A percentile compares a stretch with the other conserved stretches of the same genome.
These are phyloP conservation scores for Macquaria australasica DNA, from an alignment of 2,113 vertebrate species.

Conservation along the genomic window DNA sequence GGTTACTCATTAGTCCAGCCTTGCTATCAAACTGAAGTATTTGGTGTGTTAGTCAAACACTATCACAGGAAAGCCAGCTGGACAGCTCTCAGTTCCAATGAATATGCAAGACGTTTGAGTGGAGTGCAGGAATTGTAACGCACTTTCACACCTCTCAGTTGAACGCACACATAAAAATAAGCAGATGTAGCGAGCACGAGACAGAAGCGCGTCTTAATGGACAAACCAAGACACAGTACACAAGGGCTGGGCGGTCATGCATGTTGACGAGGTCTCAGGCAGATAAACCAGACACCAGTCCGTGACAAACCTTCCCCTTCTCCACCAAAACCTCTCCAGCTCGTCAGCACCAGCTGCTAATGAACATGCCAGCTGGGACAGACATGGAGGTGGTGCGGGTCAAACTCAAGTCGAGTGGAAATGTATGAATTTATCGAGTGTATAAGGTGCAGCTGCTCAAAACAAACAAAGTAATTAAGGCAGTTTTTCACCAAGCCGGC, in stretches of 20 bases:
- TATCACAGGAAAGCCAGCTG: conserved; percentile 34
- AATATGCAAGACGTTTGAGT: neutral
- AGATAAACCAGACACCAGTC: conserved; percentile 4
- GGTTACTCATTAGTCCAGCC: conserved; percentile 37
- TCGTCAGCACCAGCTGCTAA: conserved; percentile 53
- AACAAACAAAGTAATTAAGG: neutral
- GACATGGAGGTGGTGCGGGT: conserved; percentile 17
- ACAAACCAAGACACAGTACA: neutral
- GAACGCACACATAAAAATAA: neutral
- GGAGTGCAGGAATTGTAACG: conserved; percentile 2
- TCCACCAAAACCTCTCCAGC: conserved; percentile 21
- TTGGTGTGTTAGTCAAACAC: conserved; percentile 30
- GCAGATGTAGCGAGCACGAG: neutral
- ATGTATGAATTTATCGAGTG: conserved; percentile 28
- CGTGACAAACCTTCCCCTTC: neutral
- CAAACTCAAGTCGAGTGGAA: conserved; percentile 36
- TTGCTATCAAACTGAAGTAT: conserved; percentile 41
- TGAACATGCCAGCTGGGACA: conserved; percentile 51
- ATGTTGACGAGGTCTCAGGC: conserved; percentile 6
- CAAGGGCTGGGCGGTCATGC: neutral
- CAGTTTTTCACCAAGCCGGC: neutral
- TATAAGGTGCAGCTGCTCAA: conserved; percentile 40
- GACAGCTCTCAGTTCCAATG: neutral
- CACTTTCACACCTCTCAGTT: neutral
- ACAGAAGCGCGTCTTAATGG: neutral